Conservation (phyloP, 2,888 invertebrate genomes). For the Leptinotarsa haldemani region DNA sequence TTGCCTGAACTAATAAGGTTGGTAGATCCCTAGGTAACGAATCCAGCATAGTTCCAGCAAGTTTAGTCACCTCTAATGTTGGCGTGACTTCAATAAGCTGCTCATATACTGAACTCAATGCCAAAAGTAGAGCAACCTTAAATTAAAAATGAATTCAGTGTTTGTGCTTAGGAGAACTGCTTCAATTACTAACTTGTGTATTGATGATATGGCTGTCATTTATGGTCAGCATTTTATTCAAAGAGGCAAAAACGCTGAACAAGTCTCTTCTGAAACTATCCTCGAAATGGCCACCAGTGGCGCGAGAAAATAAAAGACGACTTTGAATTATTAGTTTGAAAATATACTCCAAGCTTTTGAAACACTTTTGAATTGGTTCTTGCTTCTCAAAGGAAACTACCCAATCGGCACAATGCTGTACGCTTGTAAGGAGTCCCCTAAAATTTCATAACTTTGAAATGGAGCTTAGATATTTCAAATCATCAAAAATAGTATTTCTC, state of each 20-base stretch:
- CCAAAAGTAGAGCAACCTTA: constrained; percentile 83
- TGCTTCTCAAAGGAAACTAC: constrained; percentile 88
- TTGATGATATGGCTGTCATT: constrained; percentile 80
- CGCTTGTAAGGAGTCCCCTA: constrained; percentile 87
- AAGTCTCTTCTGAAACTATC: constrained; percentile 88
- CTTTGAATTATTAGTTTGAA: constrained; percentile 94
- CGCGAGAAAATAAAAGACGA: constrained; percentile 82
- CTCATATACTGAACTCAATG: constrained; percentile 86
- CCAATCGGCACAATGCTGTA: constrained; percentile 90
- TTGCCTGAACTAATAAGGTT: constrained; percentile 78
- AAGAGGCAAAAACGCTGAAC: constrained; percentile 81
- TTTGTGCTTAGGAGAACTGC: neutral
- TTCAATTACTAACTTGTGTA: constrained; percentile 73
- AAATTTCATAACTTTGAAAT: neutral
- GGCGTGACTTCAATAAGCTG: constrained; percentile 82
- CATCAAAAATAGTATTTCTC: no score
- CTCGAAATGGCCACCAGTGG: constrained; percentile 89
- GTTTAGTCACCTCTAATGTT: constrained; percentile 80
- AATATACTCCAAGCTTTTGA: constrained; percentile 90
- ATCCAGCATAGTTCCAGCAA: constrained; percentile 85
- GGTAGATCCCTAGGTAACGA: constrained; percentile 77
- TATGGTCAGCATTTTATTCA: constrained; percentile 81
- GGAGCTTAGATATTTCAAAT: neutral
- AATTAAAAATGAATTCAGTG: neutral
- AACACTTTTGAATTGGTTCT: constrained; percentile 90